A percentile compares a stretch with the other conserved stretches of the same genome.
Evolutionary conservation across 2,797 vertebrate species (phyloP).

Genomic region (Myotis pilosus): DNA sequence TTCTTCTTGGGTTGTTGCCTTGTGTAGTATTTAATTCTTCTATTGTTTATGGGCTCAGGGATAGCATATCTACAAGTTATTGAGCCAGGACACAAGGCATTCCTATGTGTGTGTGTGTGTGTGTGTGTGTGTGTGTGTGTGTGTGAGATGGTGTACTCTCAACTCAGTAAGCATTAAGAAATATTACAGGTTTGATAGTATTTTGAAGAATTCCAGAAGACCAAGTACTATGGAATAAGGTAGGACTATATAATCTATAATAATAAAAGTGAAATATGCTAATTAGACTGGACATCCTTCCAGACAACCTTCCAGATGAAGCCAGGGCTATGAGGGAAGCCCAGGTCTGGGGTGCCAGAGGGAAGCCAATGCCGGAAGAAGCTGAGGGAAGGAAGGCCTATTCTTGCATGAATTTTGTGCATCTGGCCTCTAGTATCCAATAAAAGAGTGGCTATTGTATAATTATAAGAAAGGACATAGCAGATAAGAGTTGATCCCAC

Average conservation of each 20-base stretch:
- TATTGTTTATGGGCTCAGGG: neutral
- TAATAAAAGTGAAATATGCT: no score
- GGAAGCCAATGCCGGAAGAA: no score
- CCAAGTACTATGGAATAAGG: neutral
- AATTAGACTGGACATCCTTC: no score
- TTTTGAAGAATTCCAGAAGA: neutral
- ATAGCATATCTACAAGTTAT: neutral
- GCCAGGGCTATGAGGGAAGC: no score
- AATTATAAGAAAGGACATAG: neutral
- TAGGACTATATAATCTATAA: neutral
- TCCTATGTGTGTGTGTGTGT: neutral
- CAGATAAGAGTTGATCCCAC: neutral
- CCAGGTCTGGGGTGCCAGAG: no score
- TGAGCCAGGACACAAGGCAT: neutral
- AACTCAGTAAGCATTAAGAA: neutral
- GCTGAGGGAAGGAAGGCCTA: no score
- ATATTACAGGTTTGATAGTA: neutral
- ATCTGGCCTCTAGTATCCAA: neutral
- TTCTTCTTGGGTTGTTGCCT: neutral
- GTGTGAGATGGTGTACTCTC: neutral
- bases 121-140: neutral
- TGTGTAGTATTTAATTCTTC: neutral
- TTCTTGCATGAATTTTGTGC: no score
- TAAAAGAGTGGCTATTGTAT: neutral
- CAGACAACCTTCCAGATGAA: no score